Base-by-base conservation (phyloP, 2,888 invertebrate species). In the Clepsis dumicolana region DNA sequence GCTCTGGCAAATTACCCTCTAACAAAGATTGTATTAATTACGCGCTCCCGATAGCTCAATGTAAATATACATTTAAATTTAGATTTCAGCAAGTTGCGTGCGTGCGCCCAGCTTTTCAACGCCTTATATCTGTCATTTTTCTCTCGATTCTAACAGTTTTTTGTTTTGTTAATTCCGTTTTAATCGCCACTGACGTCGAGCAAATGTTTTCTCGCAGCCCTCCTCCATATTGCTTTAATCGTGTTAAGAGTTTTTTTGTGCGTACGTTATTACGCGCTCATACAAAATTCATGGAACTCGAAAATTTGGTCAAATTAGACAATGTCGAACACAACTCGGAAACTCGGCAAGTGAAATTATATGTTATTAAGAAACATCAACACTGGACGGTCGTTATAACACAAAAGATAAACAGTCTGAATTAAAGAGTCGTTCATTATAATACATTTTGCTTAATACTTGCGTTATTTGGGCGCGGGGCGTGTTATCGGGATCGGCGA, bases 11-110 rank as follows among this genome's bases (percentile, higher is more conserved):
- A 93, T 93, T 93, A 93, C 91, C 88, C 90, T 91, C 90, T 91
- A 91, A 92, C 93, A 93, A 93, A 92, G 93, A 93, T 93, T 93
- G 93, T 93, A 93, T 93, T 93, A 93, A 93, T 93, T 93, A 93
- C 92, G 88, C 88, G 91, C 83, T 91, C 92, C 85, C 91, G 88
- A 93, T 93, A 89, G 90, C 80, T 82, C 80, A 88, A 86, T 88
- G 92, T 93, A 93, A 93, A 93, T 93, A 92, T 83, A 82, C 85
- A 86, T 77, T 88, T 91, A 91, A 87, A 88, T 87, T 90, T 93
- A 92, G 93, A 91, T 76, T 83, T 86, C 86, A 80, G 87, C 86
- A 82, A 86, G 84, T 79, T 78, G 76, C 74, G 74, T 66, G 84
- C 84, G 84, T 78, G 81, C 73, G 86, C 83, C 79, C 81, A 76